Conservation (phyloP, 2,113 vertebrate species). For the Ptilorrhoa leucosticta region DNA sequence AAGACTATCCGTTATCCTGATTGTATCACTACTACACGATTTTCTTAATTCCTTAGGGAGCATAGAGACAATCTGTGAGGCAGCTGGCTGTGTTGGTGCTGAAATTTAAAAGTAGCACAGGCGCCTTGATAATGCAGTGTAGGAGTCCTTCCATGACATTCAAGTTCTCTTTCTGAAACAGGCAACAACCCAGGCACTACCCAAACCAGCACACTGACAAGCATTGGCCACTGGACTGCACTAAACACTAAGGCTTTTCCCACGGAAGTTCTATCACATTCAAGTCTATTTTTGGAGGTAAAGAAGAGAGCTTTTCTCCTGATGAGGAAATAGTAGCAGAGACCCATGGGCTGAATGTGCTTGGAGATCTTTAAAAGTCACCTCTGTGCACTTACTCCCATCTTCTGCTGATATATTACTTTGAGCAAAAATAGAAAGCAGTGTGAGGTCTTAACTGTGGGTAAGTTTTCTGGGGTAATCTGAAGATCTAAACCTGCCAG, state of each 20-base stretch:
- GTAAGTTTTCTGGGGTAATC: background rate
- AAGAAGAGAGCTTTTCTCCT: background rate
- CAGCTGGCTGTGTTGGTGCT: background rate
- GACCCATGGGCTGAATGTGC: background rate
- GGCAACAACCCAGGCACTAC: background rate
- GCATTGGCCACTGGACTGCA: background rate
- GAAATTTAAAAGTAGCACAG: background rate
- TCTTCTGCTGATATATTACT: background rate
- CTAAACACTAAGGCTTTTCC: background rate
- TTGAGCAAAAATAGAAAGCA: background rate
- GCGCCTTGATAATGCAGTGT: background rate
- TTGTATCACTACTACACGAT: fast-evolving
- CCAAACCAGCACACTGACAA: background rate
- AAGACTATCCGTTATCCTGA: background rate
- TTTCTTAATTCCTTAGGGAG: background rate
- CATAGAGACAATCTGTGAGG: background rate
- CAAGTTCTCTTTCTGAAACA: background rate
- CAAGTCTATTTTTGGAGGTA: background rate
- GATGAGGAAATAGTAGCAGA: background rate
- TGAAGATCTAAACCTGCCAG: background rate
- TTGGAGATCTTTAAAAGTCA: background rate
- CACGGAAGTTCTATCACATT: fast-evolving
- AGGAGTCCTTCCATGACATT: background rate
- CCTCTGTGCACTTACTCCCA: background rate
- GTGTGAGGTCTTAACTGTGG: background rate